These are phyloP conservation scores for Sebastes schlegelii DNA, from an alignment of 2,113 vertebrate species.

Conservation along the genomic window DNA sequence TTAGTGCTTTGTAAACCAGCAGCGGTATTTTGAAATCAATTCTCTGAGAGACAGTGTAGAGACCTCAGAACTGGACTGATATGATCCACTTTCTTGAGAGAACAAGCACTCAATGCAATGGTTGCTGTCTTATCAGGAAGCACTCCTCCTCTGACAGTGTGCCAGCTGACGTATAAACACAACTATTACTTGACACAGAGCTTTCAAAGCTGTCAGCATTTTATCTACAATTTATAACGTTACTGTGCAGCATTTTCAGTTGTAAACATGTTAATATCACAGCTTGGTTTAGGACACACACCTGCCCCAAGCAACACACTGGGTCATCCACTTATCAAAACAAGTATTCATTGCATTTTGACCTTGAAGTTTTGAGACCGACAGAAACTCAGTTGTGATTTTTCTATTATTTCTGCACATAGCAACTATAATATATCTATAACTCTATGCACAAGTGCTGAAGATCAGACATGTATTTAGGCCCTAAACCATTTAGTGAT, in stretches of 20 bases:
- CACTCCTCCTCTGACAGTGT: background rate
- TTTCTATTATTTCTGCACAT: background rate
- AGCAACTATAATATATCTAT: background rate
- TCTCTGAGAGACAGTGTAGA: too few species aligned
- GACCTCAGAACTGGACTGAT: too few species aligned
- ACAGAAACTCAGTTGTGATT: background rate
- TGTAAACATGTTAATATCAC: too few species aligned
- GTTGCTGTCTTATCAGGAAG: background rate
- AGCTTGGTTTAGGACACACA: background rate
- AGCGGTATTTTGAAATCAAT: too few species aligned
- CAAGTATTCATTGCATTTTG: slow-evolving; percentile 41
- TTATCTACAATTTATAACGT: background rate
- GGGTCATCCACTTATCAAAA: slow-evolving; percentile 14
- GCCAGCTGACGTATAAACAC: background rate
- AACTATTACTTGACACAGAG: background rate
- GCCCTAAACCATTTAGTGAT: too few species aligned
- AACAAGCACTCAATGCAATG: background rate
- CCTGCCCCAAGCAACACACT: background rate
- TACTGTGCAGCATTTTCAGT: background rate
- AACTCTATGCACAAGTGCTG: fast-evolving
- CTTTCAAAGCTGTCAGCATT: too few species aligned
- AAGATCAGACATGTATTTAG: too few species aligned
- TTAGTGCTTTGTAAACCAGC: too few species aligned
- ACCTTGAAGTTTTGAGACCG: slow-evolving; percentile 60
- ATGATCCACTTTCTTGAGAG: too few species aligned